phyloP scores from a whole-genome alignment of 2,888 invertebrate species.

The Drosophila siamana region DNA sequence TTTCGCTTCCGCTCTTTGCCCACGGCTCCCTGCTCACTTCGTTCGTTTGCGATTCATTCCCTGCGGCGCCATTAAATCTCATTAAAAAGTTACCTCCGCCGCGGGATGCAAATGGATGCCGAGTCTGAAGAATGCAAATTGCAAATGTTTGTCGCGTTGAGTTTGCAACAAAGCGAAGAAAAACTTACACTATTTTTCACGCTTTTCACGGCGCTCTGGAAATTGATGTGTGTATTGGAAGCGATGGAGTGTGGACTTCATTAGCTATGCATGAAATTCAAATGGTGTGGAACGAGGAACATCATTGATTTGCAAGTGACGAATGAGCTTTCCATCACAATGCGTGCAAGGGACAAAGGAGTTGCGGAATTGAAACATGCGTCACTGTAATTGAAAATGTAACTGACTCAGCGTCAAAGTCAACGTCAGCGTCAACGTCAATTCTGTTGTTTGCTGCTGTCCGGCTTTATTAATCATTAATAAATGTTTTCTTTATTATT shows the following conservation, averaged over 20 bases:
- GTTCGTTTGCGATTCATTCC: conserved; percentile 39
- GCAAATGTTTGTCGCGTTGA: conserved; percentile 59
- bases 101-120: conserved; percentile 1
- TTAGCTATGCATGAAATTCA: conserved; percentile 64
- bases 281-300: conserved; percentile 54
- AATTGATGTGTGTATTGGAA: conserved; percentile 5
- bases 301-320: conserved; percentile 55
- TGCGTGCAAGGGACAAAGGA: neutral
- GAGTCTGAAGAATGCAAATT: conserved; percentile 62
- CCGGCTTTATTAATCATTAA: conserved; percentile 63
- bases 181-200: conserved; percentile 51
- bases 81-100: conserved; percentile 72
- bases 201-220: conserved; percentile 25
- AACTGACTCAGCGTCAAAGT: conserved; percentile 53
- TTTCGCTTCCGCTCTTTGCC: conserved; percentile 27
- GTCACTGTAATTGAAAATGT: conserved; percentile 28
- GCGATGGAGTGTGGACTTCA: conserved; percentile 29
- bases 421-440: conserved; percentile 41
- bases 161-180: conserved; percentile 46
- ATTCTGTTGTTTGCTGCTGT: conserved; percentile 16
- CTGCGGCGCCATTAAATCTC: conserved; percentile 78
- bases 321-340: conserved; percentile 54
- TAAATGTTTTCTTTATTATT: conserved; percentile 63
- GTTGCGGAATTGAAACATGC: conserved; percentile 31
- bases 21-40: neutral